Percentiles rank a stretch among this genome's conserved stretches.
These are phyloP conservation scores for Actinostola sp. DNA, from an alignment of 92 coral and sea anemone genomes.

Conservation along the genomic window DNA sequence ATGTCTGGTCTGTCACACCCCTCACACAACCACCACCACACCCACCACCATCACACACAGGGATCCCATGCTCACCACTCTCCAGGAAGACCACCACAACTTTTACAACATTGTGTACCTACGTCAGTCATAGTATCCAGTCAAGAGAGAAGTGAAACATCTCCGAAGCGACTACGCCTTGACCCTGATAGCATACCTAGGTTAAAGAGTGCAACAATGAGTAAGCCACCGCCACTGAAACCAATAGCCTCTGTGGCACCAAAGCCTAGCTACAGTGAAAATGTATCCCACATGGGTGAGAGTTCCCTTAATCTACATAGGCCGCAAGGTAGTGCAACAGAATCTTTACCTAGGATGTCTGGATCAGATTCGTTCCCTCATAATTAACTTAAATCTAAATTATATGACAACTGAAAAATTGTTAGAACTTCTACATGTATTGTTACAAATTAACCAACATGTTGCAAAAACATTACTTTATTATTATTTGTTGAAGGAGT, in stretches of 20 bases:
- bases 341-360: slow-evolving; percentile 9
- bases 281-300: slow-evolving; percentile 9
- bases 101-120: slow-evolving; percentile 82
- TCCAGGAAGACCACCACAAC: slow-evolving; percentile 57
- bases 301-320: slow-evolving; percentile 10
- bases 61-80: slow-evolving; percentile 1
- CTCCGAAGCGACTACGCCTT: slow-evolving; percentile 75
- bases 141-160: slow-evolving; percentile 71
- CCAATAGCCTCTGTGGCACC: slow-evolving; percentile 44
- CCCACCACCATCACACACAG: slow-evolving; percentile 19
- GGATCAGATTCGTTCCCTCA: slow-evolving; percentile 30
- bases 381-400: slow-evolving; percentile 2
- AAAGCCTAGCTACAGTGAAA: slow-evolving; percentile 5
- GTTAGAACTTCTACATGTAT: background rate
- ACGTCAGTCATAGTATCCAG: slow-evolving; percentile 95
- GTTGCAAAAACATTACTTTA: too few relatives aligned
- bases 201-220: slow-evolving; percentile 61
- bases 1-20: slow-evolving; percentile 32
- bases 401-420: background rate
- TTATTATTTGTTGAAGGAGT: too few relatives aligned
- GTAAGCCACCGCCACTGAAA: slow-evolving; percentile 84
- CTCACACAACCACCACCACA: slow-evolving; percentile 26
- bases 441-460: too few relatives aligned
- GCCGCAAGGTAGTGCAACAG: slow-evolving; percentile 18
- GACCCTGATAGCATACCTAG: slow-evolving; percentile 59